Base-by-base conservation (phyloP, 2,888 invertebrate genomes). In the Morinoia aosen region DNA sequence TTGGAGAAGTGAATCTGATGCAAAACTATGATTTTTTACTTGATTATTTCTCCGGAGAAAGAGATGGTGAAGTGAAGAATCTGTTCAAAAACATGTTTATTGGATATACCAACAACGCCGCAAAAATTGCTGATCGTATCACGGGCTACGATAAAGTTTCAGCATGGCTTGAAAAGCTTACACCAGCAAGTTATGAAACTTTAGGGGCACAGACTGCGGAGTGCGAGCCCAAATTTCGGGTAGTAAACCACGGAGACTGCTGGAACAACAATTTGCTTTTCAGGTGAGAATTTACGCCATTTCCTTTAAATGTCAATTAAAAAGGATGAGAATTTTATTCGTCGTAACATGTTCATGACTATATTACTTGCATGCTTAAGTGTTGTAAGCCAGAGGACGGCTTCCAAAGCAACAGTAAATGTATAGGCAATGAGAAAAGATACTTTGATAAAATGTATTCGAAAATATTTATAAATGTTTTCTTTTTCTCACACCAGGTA, bases 241-340 rank as follows among this genome's bases (percentile, higher is more conserved):
- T 91, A 8, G 12, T 96, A 12, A 94, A 95, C 48, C 96, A 96
- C 40, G 96, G 96, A 2, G 96, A 96, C 90, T 96, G 96, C 88
- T 96, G 96, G 96, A 95, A 91, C 94, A 96, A 96, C 96, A 96
- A 96, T 48, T 33, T 96, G 57, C 96, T 96, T 33, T 96, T 96
- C 95, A 95, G 95, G 96, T 95, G 95, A 61, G 95, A 64, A 48
- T 90, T 88, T 64, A 64, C 33, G 64, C 33, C 33, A 4, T 16
- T 64, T 3, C 33, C 64, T 64, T 33, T 25, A 7, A 25, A 4
- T 39, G 11, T 12, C 88, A 1, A n/a, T 0, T 25, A 88, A 8
- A 25, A 12, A 88, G 12, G 88, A 4, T 39, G 90, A 39, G 90
- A 12, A 16, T 90, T 90, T 90, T 39, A 8, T 90, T 33, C 76